phyloP scores from a whole-genome alignment of 2,888 invertebrate genomes.

The Leucophenga maculata region DNA sequence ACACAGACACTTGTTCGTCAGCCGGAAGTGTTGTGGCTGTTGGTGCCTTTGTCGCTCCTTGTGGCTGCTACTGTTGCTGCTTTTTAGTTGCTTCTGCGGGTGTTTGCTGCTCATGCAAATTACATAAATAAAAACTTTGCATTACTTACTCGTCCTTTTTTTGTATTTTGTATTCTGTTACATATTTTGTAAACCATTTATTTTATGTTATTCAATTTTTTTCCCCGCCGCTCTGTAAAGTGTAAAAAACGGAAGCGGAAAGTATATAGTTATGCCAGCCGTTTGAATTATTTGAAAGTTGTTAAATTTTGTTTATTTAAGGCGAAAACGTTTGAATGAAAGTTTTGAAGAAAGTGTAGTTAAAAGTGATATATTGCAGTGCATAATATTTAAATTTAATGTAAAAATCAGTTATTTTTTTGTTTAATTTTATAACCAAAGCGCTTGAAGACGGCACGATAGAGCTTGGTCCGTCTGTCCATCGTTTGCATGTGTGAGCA shows the following conservation, averaged over 20 bases:
- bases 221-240: background rate
- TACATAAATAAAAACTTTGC: constrained; percentile 44
- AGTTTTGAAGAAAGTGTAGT: no score
- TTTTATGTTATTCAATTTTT: no score
- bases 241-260: constrained; percentile 56
- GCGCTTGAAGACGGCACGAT: no score
- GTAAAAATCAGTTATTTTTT: no score
- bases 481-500: no score
- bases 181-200: no score
- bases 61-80: background rate
- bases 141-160: background rate
- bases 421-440: no score
- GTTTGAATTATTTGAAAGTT: constrained; percentile 27
- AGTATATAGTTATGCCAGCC: constrained; percentile 60
- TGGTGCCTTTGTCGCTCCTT: constrained; percentile 39
- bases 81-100: constrained; percentile 44
- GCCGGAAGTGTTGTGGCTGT: constrained; percentile 50
- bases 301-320: no score
- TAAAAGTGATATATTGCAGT: no score
- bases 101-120: constrained; percentile 64
- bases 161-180: background rate
- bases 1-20: constrained; percentile 63
- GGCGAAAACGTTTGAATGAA: no score
- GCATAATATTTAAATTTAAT: no score
- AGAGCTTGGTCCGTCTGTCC: no score